Evolutionary conservation across 2,888 invertebrate species (phyloP).

Genomic region (Hirudinaria manillensis): DNA sequence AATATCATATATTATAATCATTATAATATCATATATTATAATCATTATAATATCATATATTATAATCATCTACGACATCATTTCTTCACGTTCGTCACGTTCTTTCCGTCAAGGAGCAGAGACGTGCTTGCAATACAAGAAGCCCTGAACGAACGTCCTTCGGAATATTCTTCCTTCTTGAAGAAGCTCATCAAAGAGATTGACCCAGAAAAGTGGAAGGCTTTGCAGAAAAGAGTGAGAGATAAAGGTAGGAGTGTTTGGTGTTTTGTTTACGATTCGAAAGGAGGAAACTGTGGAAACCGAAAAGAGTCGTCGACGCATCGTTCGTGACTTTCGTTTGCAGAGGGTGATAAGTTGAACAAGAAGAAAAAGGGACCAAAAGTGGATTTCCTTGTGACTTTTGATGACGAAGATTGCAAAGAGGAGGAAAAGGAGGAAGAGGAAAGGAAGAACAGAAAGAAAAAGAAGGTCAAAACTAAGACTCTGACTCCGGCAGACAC

Average conservation of each 20-base stretch:
- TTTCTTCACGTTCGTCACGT: not conserved
- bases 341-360: not conserved
- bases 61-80: too few relatives aligned
- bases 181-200: constrained; percentile 62
- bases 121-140: not conserved
- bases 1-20: too few relatives aligned
- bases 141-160: constrained; percentile 54
- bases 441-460: not conserved
- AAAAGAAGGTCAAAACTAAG: not conserved
- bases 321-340: too few relatives aligned
- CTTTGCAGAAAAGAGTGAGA: constrained; percentile 44
- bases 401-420: not conserved
- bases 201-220: constrained; percentile 77
- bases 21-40: too few relatives aligned
- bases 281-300: too few relatives aligned
- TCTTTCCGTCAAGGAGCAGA: not conserved
- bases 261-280: not conserved
- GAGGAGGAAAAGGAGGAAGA: not conserved
- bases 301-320: too few relatives aligned
- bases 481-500: not conserved
- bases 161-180: constrained; percentile 69
- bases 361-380: not conserved
- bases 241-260: not conserved
- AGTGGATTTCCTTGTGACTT: not conserved
- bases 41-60: too few relatives aligned